Evolutionary conservation across 2,113 vertebrate species (phyloP), one percentile per base, ranked within the genome.

Genomic region (Ceuthmochares aereus): DNA sequence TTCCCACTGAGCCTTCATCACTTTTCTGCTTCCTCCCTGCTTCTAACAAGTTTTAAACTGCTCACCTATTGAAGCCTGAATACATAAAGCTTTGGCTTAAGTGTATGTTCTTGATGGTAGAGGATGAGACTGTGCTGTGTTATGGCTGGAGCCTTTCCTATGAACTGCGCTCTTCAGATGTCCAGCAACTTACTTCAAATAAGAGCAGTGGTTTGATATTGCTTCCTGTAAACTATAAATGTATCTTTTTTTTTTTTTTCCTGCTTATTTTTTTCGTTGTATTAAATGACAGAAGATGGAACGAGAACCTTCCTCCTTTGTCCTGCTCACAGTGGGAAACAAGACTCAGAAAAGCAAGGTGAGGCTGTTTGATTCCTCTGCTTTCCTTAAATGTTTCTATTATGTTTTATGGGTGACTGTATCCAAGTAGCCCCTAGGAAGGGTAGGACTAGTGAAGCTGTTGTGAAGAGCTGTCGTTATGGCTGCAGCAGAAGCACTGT

Each of bases 321-420:
- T 99, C 89, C 98, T 98, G 94, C 95, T 99, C 6, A 98, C 98
- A 5, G 87, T 99, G 54, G 98, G 98, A 80, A 96, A 97, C 63
- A 98, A 98, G 67, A 98, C 97, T 58, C 96, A 98, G 23, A 99
- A 98, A 93, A 99, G 99, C 98, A 99, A 99, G 99, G 99, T 99
- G 97, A 96, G 89, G 20, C 45, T 67, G 66, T 73, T 56, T 56
- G 49, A 59, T 37, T 68, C 8, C n/a, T 69, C n/a, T 79, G 21
- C 29, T 93, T 80, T 80, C 34, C 20, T 84, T 90, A 70, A 56
- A 67, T 27, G 13, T 60, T 51, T 36, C 22, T 49, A 2, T 63
- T 36, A 20, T 52, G 1, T 63, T 72, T 91, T n/a, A 34, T 25
- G 15, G 14, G 10, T 74, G 36, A 10, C 36, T 40, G 4, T 52